These are phyloP conservation scores for Oxyura jamaicensis DNA, from an alignment of 2,113 vertebrate species.

Conservation along the genomic window DNA sequence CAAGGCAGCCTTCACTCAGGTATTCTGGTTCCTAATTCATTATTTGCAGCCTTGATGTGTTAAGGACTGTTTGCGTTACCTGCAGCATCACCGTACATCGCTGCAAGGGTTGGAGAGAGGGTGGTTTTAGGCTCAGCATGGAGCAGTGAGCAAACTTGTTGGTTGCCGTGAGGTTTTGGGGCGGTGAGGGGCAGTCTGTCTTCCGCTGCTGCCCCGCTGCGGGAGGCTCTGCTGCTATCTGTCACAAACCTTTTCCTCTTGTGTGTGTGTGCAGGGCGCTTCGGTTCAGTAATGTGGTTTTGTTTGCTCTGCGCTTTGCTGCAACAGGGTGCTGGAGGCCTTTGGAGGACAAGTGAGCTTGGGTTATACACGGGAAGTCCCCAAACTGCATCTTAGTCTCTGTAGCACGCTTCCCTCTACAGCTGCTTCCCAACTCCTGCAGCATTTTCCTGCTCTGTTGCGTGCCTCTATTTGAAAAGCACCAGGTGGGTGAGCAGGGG, in stretches of 20 bases:
- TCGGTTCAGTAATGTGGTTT: background rate
- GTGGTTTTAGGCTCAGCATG: background rate
- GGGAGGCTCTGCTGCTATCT: background rate
- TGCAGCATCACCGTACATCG: rapidly evolving
- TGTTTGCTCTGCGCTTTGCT: background rate
- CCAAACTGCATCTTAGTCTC: background rate
- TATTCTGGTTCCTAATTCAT: background rate
- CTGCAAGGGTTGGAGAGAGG: background rate
- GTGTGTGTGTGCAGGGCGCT: background rate
- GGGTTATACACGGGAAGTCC: background rate
- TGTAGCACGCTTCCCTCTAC: background rate
- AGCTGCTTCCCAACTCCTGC: background rate
- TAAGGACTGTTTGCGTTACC: background rate
- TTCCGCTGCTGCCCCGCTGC: background rate
- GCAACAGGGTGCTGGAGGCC: background rate
- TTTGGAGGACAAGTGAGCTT: background rate
- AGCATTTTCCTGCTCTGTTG: background rate
- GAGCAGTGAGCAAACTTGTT: background rate
- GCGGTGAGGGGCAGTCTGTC: background rate
- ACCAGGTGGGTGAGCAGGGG: background rate
- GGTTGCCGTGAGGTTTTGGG: background rate
- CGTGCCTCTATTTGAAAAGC: background rate
- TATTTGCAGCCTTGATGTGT: background rate
- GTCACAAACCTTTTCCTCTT: background rate
- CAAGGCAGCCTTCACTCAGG: background rate